Evolutionary conservation across 2,797 vertebrate species (phyloP).

Genomic region (Apodemus agrarius): DNA sequence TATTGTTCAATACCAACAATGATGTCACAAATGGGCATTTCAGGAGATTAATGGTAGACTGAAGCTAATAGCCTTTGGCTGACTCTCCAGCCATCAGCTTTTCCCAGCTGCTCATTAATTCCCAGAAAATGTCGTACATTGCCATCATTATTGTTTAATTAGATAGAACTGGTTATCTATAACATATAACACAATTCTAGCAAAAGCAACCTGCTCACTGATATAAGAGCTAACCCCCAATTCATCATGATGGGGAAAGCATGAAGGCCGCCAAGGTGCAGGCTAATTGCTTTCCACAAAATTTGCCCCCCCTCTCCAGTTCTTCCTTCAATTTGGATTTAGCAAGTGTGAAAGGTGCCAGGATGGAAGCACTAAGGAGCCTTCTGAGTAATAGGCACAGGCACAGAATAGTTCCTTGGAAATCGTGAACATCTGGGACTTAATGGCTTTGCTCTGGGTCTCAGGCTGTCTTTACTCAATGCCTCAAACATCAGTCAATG

Average conservation of each 20-base stretch:
- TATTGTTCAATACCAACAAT: conserved; percentile 44
- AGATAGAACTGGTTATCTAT: conserved; percentile 49
- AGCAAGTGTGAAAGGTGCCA: conserved; percentile 50
- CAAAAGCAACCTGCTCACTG: conserved; percentile 9
- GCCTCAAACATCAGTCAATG: conserved; percentile 53
- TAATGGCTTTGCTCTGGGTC: conserved; percentile 68
- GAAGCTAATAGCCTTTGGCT: conserved; percentile 25
- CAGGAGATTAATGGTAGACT: conserved; percentile 61
- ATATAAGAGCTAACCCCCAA: conserved; percentile 21
- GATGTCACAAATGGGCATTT: conserved; percentile 3
- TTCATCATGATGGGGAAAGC: conserved; percentile 38
- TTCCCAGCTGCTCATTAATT: conserved; percentile 77
- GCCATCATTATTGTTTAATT: conserved; percentile 74
- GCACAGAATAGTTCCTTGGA: conserved; percentile 69
- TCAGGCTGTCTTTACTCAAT: conserved; percentile 49
- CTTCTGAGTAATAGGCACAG: conserved; percentile 45
- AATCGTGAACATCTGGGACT: conserved; percentile 72
- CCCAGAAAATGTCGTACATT: conserved; percentile 52
- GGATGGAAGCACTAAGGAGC: conserved; percentile 62
- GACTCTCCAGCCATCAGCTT: conserved; percentile 54
- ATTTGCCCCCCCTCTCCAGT: conserved; percentile 6
- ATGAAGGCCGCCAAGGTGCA: conserved; percentile 41
- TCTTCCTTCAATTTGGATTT: conserved; percentile 47
- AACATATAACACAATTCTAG: conserved; percentile 58
- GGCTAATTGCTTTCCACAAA: conserved; percentile 56